phyloP scores from a whole-genome alignment of 2,113 vertebrate species.

The Leiothrix lutea region DNA sequence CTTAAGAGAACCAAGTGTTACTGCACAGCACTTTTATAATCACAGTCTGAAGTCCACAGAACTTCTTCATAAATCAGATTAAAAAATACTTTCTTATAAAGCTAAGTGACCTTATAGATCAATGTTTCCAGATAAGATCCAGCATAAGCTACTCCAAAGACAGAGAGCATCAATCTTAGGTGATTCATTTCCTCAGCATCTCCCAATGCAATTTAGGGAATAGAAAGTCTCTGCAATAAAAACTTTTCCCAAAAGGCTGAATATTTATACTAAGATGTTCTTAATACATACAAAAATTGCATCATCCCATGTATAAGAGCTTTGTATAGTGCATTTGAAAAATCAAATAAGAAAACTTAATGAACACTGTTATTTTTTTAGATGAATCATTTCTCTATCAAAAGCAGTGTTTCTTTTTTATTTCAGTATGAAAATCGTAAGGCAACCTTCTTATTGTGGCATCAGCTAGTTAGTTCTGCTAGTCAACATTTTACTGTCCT shows the following conservation, averaged over 20 bases:
- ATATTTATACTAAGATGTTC: neutral
- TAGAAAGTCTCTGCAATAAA: neutral
- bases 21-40: neutral
- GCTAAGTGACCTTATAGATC: constrained; percentile 31
- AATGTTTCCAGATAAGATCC: constrained; percentile 14
- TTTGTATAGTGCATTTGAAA: neutral
- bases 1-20: neutral
- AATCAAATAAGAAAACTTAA: neutral
- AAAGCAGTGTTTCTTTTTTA: neutral
- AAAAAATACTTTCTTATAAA: constrained; percentile 22
- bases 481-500: neutral
- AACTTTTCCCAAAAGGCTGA: neutral
- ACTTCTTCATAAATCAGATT: neutral
- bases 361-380: fast-evolving
- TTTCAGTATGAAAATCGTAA: neutral
- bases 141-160: constrained; percentile 4
- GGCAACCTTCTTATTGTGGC: neutral
- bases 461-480: neutral
- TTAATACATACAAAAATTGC: neutral
- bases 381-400: neutral
- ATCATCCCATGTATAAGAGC: neutral
- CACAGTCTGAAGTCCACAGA: neutral
- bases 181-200: constrained; percentile 26
- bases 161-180: constrained; percentile 1
- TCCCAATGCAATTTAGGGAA: neutral